Conservation (phyloP, 2,113 vertebrate species). For the Pangasianodon gigas region DNA sequence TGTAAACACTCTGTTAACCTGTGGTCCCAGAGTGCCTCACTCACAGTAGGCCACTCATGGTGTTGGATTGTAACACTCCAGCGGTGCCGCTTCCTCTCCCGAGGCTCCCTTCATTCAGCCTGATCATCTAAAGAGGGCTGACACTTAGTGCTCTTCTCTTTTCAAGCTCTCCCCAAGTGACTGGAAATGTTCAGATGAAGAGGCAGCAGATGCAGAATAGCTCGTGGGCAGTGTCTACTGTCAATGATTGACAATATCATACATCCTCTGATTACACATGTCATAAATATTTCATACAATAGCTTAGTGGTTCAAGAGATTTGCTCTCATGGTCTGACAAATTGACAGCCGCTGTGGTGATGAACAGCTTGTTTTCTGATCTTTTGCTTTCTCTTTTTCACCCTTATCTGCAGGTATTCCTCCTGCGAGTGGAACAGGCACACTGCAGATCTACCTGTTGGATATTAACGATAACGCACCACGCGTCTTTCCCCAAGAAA, state of each 20-base stretch:
- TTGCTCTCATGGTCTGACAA: background rate
- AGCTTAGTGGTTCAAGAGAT: slow-evolving; percentile 19
- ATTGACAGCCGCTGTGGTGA: background rate
- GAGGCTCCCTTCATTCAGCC: slow-evolving; percentile 21
- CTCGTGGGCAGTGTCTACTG: slow-evolving; percentile 2
- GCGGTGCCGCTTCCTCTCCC: slow-evolving; percentile 13
- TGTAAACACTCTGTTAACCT: slow-evolving; percentile 54
- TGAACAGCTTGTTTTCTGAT: slow-evolving; percentile 6
- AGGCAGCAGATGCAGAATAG: background rate
- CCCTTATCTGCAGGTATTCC: slow-evolving; percentile 77
- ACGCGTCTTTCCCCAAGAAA: slow-evolving; percentile 88
- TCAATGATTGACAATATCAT: slow-evolving; percentile 19
- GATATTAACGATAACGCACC: slow-evolving; percentile 98
- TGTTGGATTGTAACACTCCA: slow-evolving; percentile 25
- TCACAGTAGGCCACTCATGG: slow-evolving; percentile 30
- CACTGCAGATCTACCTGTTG: slow-evolving; percentile 89
- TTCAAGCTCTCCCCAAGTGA: slow-evolving; percentile 19
- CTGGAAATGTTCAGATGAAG: slow-evolving; percentile 7
- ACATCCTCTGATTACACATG: slow-evolving; percentile 18
- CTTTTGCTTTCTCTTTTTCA: background rate
- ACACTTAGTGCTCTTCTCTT: slow-evolving; percentile 29
- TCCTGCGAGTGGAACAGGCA: slow-evolving; percentile 90
- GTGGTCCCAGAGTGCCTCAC: slow-evolving; percentile 36
- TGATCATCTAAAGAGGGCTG: slow-evolving; percentile 32
- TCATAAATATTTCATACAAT: slow-evolving; percentile 31